Evolutionary conservation across 2,113 vertebrate genomes (phyloP), one percentile per base, ranked within the genome.

Genomic region (Cryptomyrus ogoouensis): DNA sequence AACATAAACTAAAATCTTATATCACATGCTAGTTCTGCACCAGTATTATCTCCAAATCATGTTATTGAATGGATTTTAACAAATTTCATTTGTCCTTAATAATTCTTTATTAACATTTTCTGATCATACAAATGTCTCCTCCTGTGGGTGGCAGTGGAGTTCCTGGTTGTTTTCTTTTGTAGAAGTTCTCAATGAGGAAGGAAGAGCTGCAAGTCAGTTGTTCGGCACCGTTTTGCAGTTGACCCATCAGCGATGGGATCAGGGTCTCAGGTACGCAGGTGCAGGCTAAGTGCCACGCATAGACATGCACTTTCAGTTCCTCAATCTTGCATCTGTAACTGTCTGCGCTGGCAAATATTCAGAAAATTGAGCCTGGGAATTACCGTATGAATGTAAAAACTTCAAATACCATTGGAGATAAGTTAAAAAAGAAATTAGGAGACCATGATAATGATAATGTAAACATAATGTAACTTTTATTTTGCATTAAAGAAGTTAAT

Each of bases 301-400:
- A 91, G 88, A 89, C 44, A 31, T 66, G 90, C 87, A 92, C 95
- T 97, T 97, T 98, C 96, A 96, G 95, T 97, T 98, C 96, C 96
- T 94, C 92, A 95, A 89, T 96, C 93, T 91, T 90, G 90, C 90
- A 91, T 90, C 91, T 89, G 90, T 93, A 92, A 93, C 93, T 92
- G 91, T 88, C 91, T 93, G 91, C 92, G 92, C 91, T 93, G 93
- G 92, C 92, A 87, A 85, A 88, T 89, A 85, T 90, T 90, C 89
- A 89, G 89, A 56, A 53, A 53, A 27, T 1, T n/a, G 50, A n/a
- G 49, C 24, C 50, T 56, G 85, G 50, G n/a, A 56, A 56, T 87
- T 87, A 35, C 31, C 17, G n/a, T 84, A 44, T 46, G 44, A 84
- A 21, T 84, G 19, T 47, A 42, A 84, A 9, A 84, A 8, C 17